Conservation (phyloP, 2,888 invertebrate species). For the Coelogynopora nodosa region DNA sequence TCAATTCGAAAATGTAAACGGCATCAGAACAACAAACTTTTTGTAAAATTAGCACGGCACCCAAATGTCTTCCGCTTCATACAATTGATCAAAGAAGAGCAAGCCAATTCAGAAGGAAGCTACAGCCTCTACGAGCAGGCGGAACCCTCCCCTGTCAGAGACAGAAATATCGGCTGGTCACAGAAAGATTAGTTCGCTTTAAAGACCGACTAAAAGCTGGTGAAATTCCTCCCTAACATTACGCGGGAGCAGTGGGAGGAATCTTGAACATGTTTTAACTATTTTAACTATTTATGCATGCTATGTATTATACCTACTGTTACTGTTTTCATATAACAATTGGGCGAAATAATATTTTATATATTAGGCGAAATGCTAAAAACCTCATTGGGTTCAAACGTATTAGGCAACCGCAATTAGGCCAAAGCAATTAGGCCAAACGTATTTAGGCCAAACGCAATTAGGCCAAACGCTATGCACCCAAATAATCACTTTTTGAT, state of each 20-base stretch:
- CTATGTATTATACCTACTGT: conserved; percentile 25
- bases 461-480: neutral
- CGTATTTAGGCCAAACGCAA: neutral
- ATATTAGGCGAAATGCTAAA: neutral
- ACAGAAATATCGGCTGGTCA: conserved; percentile 7
- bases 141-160: conserved; percentile 20
- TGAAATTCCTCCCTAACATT: conserved; percentile 27
- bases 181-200: conserved; percentile 27
- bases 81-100: conserved; percentile 10
- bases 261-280: conserved; percentile 31
- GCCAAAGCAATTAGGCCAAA: neutral
- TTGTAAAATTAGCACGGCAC: neutral
- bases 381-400: neutral
- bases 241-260: conserved; percentile 25
- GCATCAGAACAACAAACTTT: neutral
- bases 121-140: conserved; percentile 24
- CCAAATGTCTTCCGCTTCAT: conserved; percentile 11
- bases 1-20: conserved; percentile 18
- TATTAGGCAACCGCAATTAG: neutral
- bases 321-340: conserved; percentile 24
- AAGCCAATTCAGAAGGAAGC: conserved; percentile 31
- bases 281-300: conserved; percentile 20
- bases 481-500: neutral
- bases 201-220: conserved; percentile 22
- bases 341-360: conserved; percentile 25